Base-by-base conservation (phyloP, 2,888 invertebrate genomes). In the Eristalinus aeneus region DNA sequence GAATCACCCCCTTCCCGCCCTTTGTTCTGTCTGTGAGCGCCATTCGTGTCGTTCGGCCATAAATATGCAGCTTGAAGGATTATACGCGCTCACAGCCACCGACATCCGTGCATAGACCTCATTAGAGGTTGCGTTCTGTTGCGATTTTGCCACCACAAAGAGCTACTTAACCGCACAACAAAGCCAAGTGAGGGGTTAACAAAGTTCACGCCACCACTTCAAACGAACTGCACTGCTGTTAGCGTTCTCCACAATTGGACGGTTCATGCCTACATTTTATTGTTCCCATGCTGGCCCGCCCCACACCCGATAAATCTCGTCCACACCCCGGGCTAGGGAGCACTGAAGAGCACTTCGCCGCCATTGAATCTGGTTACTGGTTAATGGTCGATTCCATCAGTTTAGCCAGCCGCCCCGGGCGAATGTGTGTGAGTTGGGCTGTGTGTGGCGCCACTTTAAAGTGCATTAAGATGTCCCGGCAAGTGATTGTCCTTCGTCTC, bases 391-490 rank as follows among this genome's bases (percentile, higher is more conserved):
- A 34, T 67, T 80, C 64, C 67, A 75, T 75, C 75, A 71, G n/a
- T 5, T 27, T 20, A 12, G 16, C 10, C 23, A 16, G 11, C 9
- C 34, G 8, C 54, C 11, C 31, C 6, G n/a, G 27, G 31, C 32
- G 23, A 1, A 2, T 56, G 12, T 56, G 23, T 23, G 56, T 67
- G 56, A n/a, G 22, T 67, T 53, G 69, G 63, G 61, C 34, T 61
- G 73, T 84, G 74, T 73, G 32, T 54, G 36, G 36, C 16, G 72
- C 39, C 69, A 81, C 72, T 85, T 69, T 64, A 68, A 76, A 85
- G 81, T 76, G 76, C 85, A 81, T 76, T 85, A 81, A 76, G 80
- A 75, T 67, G 67, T 22, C 58, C 27, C 64, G 23, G 71, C 54
- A 53, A 64, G 53, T 69, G 60, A 56, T 67, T 75, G 16, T 53